phyloP scores from a whole-genome alignment of 2,113 vertebrate genomes.

The mouse (Mus musculus) region DNA sequence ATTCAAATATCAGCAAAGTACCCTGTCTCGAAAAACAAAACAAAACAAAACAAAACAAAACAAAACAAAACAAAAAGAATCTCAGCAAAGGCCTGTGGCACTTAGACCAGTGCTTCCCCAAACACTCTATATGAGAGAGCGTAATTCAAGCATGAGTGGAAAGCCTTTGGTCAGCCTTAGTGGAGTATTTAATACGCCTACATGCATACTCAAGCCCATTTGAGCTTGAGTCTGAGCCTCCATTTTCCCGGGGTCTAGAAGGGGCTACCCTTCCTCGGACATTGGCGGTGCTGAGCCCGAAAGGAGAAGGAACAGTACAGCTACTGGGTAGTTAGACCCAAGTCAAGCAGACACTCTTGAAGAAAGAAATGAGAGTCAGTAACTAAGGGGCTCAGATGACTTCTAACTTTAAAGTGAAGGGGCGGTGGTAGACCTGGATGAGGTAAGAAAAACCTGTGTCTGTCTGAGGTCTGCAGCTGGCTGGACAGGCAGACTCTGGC shows the following conservation, averaged over 20 bases:
- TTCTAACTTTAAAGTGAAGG: background rate
- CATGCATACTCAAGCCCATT: background rate
- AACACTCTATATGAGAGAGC: background rate
- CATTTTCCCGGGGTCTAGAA: background rate
- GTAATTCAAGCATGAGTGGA: background rate
- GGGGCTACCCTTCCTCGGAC: background rate
- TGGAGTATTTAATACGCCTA: background rate
- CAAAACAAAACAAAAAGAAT: background rate
- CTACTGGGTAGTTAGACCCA: background rate
- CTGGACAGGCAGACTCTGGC: background rate
- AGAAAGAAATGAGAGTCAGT: background rate
- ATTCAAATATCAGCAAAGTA: conserved; percentile 7
- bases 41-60: no score
- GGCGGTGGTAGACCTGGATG: background rate
- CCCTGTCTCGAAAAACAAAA: no score
- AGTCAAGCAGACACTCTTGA: background rate
- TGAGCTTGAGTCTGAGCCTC: background rate
- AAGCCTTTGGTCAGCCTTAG: background rate
- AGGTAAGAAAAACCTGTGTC: background rate
- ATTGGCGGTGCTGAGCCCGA: background rate
- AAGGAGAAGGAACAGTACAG: background rate
- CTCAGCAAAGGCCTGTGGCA: background rate
- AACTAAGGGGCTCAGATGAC: background rate
- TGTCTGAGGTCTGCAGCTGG: background rate
- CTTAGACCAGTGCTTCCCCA: conserved; percentile 5